Conservation (phyloP, 2,888 invertebrate genomes). For the Isotomurus palustris region DNA sequence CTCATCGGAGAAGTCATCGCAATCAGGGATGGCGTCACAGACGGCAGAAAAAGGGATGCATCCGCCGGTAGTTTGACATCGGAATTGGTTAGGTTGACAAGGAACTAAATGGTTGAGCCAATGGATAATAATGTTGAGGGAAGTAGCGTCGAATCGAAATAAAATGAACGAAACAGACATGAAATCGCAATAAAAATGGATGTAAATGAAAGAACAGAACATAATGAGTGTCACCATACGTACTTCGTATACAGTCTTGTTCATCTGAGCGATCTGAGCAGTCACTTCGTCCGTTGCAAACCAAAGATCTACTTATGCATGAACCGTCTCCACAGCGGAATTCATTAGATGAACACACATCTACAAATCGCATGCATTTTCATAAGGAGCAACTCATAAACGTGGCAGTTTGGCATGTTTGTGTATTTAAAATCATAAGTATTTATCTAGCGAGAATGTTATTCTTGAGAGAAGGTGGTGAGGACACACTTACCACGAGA, state of each 20-base stretch:
- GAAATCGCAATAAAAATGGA: not conserved
- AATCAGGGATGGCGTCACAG: slow-evolving; percentile 21
- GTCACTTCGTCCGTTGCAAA: slow-evolving; percentile 48
- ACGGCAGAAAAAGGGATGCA: slow-evolving; percentile 34
- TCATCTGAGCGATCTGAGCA: slow-evolving; percentile 50
- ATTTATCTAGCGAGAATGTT: too few species aligned
- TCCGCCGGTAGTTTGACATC: slow-evolving; percentile 49
- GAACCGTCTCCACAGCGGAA: slow-evolving; percentile 47
- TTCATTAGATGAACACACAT: slow-evolving; percentile 35
- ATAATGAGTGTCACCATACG: too few species aligned
- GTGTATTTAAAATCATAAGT: too few species aligned
- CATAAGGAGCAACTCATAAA: too few species aligned
- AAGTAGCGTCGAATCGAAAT: slow-evolving; percentile 8
- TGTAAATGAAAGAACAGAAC: slow-evolving; percentile 2
- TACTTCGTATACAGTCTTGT: slow-evolving; percentile 27
- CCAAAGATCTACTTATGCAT: slow-evolving; percentile 45
- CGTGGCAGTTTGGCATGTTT: too few species aligned
- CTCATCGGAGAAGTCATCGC: slow-evolving; percentile 16
- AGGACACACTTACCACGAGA: slow-evolving; percentile 26
- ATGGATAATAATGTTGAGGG: too few species aligned
- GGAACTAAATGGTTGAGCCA: too few species aligned
- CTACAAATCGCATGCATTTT: slow-evolving; percentile 42
- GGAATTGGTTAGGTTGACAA: slow-evolving; percentile 51
- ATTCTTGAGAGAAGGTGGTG: too few species aligned
- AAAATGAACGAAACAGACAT: slow-evolving; percentile 6